These are phyloP conservation scores for Xiphorhynchus erythropygius DNA, from an alignment of 2,797 vertebrate genomes.

Conservation along the genomic window DNA sequence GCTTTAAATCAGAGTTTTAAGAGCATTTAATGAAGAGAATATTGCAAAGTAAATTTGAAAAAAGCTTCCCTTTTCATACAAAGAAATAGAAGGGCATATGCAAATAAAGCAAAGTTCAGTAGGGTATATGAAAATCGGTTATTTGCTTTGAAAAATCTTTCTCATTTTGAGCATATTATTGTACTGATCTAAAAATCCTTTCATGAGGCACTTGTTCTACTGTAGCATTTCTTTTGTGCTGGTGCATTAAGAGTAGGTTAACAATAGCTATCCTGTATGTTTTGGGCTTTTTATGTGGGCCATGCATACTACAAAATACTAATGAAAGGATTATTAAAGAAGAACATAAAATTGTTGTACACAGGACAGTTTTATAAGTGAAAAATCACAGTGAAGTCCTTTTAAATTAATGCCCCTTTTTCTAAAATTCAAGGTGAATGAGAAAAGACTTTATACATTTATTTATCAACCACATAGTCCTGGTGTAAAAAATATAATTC, in stretches of 20 bases:
- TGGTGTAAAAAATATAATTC: not conserved
- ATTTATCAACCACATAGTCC: not conserved
- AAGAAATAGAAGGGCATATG: not conserved
- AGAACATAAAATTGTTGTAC: not conserved
- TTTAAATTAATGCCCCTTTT: not conserved
- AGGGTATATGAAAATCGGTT: slow-evolving; percentile 16
- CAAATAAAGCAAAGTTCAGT: slow-evolving; percentile 22
- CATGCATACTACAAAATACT: not conserved
- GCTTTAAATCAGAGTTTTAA: not conserved
- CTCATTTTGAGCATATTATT: not conserved
- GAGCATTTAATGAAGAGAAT: not conserved
- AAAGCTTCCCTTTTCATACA: slow-evolving; percentile 1
- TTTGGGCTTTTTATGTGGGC: slow-evolving; percentile 29
- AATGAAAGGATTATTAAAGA: slow-evolving; percentile 29
- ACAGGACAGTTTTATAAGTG: not conserved
- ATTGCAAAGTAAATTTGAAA: not conserved
- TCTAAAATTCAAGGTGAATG: not conserved
- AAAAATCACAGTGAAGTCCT: not conserved
- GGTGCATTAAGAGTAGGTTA: slow-evolving; percentile 39
- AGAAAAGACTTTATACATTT: not conserved
- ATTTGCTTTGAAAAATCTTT: slow-evolving; percentile 39
- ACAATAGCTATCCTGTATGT: slow-evolving; percentile 45
- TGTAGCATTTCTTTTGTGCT: slow-evolving; percentile 35
- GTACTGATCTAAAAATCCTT: slow-evolving; percentile 37
- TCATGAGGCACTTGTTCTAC: not conserved